phyloP scores from a whole-genome alignment of 2,888 invertebrate species.

The Diploptera punctata region DNA sequence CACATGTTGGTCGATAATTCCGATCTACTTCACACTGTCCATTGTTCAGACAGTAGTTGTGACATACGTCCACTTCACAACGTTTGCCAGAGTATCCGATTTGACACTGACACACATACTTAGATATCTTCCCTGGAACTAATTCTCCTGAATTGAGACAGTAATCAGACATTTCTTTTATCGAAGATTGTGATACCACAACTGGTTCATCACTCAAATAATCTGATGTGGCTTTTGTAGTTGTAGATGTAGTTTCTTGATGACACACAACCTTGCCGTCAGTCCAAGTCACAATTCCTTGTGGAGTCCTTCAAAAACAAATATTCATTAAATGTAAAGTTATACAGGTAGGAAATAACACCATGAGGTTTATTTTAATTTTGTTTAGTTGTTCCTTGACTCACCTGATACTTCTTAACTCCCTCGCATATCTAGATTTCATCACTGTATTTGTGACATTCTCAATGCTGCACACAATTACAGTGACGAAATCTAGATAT shows the following conservation, averaged over 20 bases:
- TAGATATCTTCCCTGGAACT: constrained; percentile 43
- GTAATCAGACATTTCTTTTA: constrained; percentile 50
- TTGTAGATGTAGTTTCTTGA: not conserved
- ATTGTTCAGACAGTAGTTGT: constrained; percentile 26
- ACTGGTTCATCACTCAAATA: not conserved
- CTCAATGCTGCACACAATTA: too few relatives aligned
- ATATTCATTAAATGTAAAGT: too few relatives aligned
- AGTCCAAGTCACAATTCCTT: constrained; percentile 11
- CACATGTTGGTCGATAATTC: constrained; percentile 52
- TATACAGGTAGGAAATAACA: too few relatives aligned
- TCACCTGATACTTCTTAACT: too few relatives aligned
- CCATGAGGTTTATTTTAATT: too few relatives aligned
- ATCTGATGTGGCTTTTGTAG: not conserved
- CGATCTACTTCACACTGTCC: constrained; percentile 32
- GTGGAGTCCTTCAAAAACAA: not conserved
- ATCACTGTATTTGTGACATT: too few relatives aligned
- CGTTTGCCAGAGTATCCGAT: constrained; percentile 57
- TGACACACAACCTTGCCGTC: not conserved
- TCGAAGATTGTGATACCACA: not conserved
- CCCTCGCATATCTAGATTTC: too few relatives aligned
- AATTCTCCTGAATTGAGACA: constrained; percentile 59
- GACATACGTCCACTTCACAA: constrained; percentile 62
- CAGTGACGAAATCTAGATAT: too few relatives aligned
- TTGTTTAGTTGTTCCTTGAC: too few relatives aligned
- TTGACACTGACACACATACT: constrained; percentile 56